Conservation (phyloP, 2,888 invertebrate species). For the Laothoe populi region DNA sequence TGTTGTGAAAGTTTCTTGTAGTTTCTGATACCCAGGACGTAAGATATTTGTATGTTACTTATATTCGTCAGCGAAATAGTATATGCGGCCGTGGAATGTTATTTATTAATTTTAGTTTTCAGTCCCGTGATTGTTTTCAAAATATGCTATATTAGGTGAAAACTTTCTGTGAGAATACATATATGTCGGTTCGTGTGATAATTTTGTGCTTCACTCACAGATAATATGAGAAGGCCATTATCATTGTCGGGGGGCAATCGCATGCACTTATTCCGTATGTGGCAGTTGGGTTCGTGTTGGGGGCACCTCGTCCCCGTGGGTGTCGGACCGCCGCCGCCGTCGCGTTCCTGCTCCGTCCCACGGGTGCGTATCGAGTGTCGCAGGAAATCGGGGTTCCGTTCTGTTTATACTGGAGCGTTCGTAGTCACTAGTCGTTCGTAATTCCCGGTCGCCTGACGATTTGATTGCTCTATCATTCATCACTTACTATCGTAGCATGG, state of each 20-base stretch:
- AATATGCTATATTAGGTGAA: too few species aligned
- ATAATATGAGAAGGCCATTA: neutral
- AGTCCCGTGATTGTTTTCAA: too few species aligned
- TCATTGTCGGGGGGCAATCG: neutral
- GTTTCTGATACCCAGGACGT: too few species aligned
- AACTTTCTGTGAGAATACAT: too few species aligned
- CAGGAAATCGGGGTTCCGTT: conserved; percentile 10
- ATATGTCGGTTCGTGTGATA: neutral
- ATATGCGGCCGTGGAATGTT: too few species aligned
- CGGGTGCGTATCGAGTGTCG: neutral
- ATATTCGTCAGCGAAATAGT: too few species aligned
- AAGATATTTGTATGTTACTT: too few species aligned
- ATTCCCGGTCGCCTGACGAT: neutral
- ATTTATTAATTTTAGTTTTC: too few species aligned
- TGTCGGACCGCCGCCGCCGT: neutral
- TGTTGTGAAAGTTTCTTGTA: too few species aligned
- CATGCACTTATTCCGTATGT: neutral
- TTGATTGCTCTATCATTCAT: too few species aligned
- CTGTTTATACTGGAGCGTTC: neutral
- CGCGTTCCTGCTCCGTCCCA: neutral
- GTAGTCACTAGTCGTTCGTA: neutral
- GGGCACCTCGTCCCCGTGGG: neutral
- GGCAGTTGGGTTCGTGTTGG: neutral
- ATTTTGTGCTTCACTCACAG: too few species aligned
- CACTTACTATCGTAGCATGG: too few species aligned